Percentiles rank a stretch among this genome's conserved stretches.
These are phyloP conservation scores for Diabrotica undecimpunctata DNA, from an alignment of 1,140 invertebrate genomes.

Conservation along the genomic window DNA sequence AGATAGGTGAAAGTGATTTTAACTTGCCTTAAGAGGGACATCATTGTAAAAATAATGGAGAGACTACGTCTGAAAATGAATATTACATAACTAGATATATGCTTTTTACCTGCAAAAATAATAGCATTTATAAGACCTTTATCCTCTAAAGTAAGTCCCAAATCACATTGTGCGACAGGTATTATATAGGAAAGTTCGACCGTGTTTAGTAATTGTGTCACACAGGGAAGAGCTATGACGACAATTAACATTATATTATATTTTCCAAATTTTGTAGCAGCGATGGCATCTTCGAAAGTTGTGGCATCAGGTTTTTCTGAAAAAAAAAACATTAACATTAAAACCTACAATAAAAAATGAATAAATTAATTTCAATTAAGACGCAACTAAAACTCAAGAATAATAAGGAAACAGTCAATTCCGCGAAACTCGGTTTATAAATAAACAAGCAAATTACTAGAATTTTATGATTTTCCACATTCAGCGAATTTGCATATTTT, in stretches of 20 bases:
- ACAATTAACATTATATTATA: constrained; percentile 63
- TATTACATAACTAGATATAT: too few relatives aligned
- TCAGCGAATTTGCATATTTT: too few relatives aligned
- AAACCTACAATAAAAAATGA: too few relatives aligned
- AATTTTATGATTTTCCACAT: too few relatives aligned
- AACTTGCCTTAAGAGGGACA: too few relatives aligned
- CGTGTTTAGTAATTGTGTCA: constrained; percentile 62
- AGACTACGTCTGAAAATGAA: too few relatives aligned
- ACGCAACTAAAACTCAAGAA: background rate
- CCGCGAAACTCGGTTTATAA: too few relatives aligned
- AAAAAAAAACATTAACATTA: background rate
- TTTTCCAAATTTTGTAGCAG: constrained; percentile 54
- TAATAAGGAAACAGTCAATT: background rate
- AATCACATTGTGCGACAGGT: constrained; percentile 67
- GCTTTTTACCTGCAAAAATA: constrained; percentile 58
- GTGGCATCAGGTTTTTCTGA: constrained; percentile 18
- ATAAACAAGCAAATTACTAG: too few relatives aligned
- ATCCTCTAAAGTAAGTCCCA: constrained; percentile 59
- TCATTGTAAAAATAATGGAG: too few relatives aligned
- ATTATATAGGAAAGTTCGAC: constrained; percentile 65
- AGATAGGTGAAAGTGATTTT: too few relatives aligned
- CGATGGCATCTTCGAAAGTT: constrained; percentile 45
- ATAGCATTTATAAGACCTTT: constrained; percentile 66
- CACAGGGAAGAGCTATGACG: constrained; percentile 59
- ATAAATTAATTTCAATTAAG: too few relatives aligned